These are phyloP conservation scores for Azemiops feae DNA, from an alignment of 2,113 vertebrate species.

Conservation along the genomic window DNA sequence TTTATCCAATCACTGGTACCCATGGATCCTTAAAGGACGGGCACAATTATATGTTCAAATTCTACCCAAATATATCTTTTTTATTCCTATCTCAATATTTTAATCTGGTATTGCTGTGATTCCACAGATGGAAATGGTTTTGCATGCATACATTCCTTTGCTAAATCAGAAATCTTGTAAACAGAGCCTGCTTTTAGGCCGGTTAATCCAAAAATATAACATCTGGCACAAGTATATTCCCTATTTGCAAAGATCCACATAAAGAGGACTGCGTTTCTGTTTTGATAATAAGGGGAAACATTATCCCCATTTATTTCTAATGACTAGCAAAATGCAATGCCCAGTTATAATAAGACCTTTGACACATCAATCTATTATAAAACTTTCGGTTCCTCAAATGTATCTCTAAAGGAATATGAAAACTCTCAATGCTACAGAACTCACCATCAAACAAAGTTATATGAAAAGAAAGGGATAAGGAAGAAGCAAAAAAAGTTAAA, in stretches of 20 bases:
- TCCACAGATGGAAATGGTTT: neutral
- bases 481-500: neutral
- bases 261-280: neutral
- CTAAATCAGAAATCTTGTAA: neutral
- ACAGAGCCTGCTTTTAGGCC: neutral
- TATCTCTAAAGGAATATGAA: neutral
- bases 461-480: neutral
- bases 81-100: neutral
- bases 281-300: neutral
- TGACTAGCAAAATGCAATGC: neutral
- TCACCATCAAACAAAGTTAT: neutral
- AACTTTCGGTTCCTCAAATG: neutral
- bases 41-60: neutral
- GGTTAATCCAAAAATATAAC: neutral
- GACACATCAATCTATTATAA: neutral
- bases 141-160: neutral
- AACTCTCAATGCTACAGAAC: neutral
- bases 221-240: neutral
- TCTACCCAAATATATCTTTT: neutral
- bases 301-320: neutral
- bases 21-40: neutral
- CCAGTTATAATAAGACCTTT: neutral
- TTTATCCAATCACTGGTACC: neutral
- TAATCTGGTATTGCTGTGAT: neutral
- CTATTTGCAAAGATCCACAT: neutral